Base-by-base conservation (phyloP, 2,888 invertebrate species). In the Alsophila aescularia region DNA sequence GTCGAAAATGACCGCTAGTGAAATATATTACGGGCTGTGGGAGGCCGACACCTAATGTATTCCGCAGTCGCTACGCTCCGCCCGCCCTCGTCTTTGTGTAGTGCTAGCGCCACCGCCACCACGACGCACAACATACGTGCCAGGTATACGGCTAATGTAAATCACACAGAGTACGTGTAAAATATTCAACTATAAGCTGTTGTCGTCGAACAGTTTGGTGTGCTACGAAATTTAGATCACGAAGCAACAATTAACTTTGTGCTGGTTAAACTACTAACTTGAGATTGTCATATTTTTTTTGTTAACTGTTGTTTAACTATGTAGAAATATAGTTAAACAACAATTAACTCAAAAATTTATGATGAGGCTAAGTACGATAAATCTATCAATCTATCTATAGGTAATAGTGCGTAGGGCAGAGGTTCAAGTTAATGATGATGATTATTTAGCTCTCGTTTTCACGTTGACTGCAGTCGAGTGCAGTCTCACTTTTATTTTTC, bases 1-100 rank as follows among this genome's bases (percentile, higher is more conserved):
- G 91, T 90, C 91, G 91, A 91, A 90, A 91, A 91, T 90, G 90
- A 91, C 91, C 90, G 85, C 87, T 67, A 81, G 87, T 87, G 85
- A 90, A 90, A 91, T 90, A 90, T 87, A 89, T 89, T 88, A 87
- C 77, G 76, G 80, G 75, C 81, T 56, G 77, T 81, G 80, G 81
- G 76, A 81, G 84, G 84, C 83, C 84, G 79, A 81, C 83, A 81
- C 84, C 78, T 90, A 91, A 91, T 91, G 81, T 91, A 90, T 91
- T 87, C 90, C 79, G 70, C 79, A 77, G 80, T 81, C 78, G 79
- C 79, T 77, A 70, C 67, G 78, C 77, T 79, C 81, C 84, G 75
- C 83, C 87, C 83, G 79, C 83, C 87, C 83, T 82, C 80, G 75
- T 79, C 81, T 84, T 84, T 83, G 81, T 83, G 70, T 72, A 24